Evolutionary conservation across 2,113 vertebrate genomes (phyloP).

Genomic region (Thamnophis sirtalis): DNA sequence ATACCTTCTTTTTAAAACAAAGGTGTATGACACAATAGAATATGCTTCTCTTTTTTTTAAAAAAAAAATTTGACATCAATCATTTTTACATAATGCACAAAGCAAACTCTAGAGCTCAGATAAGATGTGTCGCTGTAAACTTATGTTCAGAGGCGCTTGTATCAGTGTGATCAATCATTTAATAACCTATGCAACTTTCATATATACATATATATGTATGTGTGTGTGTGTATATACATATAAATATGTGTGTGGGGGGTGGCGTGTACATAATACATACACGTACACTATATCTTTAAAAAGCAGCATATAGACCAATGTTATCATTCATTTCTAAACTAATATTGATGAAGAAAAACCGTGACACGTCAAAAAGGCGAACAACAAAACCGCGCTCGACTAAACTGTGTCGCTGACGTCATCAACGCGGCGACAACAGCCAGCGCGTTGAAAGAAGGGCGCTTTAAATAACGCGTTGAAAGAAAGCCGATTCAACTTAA

Average conservation of each 20-base stretch:
- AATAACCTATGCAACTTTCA: slow-evolving; percentile 64
- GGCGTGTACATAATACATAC: too few species aligned
- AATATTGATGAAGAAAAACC: slow-evolving; percentile 68
- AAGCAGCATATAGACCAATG: slow-evolving; percentile 71
- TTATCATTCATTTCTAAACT: slow-evolving; percentile 71
- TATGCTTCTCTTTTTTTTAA: slow-evolving; percentile 50
- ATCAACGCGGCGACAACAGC: too few species aligned
- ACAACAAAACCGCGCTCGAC: too few species aligned
- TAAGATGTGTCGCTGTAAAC: slow-evolving; percentile 79
- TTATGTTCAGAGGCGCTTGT: slow-evolving; percentile 75
- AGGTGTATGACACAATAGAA: slow-evolving; percentile 60
- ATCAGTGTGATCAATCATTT: slow-evolving; percentile 80
- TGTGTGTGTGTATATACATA: too few species aligned
- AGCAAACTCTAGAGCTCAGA: slow-evolving; percentile 75
- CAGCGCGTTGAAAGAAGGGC: too few species aligned
- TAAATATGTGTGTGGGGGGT: not conserved
- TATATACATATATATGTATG: too few species aligned
- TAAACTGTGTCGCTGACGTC: too few species aligned
- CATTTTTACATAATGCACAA: slow-evolving; percentile 71
- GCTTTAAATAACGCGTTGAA: too few species aligned
- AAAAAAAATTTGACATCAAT: slow-evolving; percentile 70
- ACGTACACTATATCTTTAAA: not conserved
- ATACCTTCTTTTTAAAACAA: slow-evolving; percentile 60
- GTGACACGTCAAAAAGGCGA: too few species aligned
- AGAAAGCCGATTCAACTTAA: too few species aligned